Evolutionary conservation across 2,888 invertebrate species (phyloP).

Genomic region (Trichopoda pennipes): DNA sequence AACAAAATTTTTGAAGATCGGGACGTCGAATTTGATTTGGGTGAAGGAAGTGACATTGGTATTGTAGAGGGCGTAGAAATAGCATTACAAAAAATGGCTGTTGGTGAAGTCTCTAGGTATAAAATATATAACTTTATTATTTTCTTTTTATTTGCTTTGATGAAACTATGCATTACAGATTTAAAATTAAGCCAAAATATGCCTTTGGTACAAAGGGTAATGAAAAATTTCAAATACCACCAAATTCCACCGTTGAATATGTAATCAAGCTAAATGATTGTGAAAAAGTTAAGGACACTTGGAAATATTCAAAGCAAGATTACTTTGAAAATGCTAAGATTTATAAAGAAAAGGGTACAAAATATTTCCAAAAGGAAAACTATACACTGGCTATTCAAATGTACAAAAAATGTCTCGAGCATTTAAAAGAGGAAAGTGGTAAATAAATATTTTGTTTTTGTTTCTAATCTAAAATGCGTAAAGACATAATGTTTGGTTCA

Average conservation of each 20-base stretch:
- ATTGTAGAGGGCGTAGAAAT: constrained; percentile 91
- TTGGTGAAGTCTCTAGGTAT: constrained; percentile 87
- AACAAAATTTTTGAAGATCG: constrained; percentile 84
- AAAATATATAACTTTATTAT: neutral
- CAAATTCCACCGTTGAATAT: constrained; percentile 90
- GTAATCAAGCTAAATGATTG: constrained; percentile 90
- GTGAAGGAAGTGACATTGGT: constrained; percentile 90
- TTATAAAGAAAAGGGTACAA: constrained; percentile 94
- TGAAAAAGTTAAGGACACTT: constrained; percentile 90
- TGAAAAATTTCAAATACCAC: constrained; percentile 87
- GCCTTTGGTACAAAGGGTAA: constrained; percentile 90
- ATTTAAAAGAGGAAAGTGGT: constrained; percentile 72
- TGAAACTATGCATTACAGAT: constrained; percentile 71
- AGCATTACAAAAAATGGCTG: constrained; percentile 90
- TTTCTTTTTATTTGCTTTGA: no score
- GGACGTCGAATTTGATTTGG: constrained; percentile 90
- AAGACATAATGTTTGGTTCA: constrained; percentile 19
- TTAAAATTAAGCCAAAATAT: constrained; percentile 88
- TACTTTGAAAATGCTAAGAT: constrained; percentile 90
- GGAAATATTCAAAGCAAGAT: constrained; percentile 90
- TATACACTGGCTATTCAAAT: constrained; percentile 90
- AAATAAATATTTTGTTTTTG: constrained; percentile 45
- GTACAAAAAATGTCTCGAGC: constrained; percentile 87
- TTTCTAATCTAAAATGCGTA: neutral
- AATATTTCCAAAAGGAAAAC: constrained; percentile 91